A percentile compares a stretch with the other conserved stretches of the same genome.
These are phyloP conservation scores for Scotopteryx bipunctaria DNA, from an alignment of 2,888 invertebrate species.

Conservation along the genomic window DNA sequence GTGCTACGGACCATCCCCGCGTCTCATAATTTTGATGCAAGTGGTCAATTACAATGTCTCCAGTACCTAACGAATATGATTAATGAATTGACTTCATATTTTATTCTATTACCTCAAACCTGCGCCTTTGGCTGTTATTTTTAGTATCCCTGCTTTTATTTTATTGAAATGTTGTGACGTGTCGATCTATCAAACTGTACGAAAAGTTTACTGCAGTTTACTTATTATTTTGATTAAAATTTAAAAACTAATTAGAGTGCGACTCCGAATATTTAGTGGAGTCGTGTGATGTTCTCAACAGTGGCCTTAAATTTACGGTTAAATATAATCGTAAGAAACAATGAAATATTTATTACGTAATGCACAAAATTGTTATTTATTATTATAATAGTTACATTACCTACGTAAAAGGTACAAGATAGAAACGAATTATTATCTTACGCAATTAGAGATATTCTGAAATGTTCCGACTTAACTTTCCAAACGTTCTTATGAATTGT, in stretches of 20 bases:
- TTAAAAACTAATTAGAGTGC: conserved; percentile 78
- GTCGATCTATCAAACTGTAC: conserved; percentile 66
- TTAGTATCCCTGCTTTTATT: conserved; percentile 78
- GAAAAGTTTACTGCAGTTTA: conserved; percentile 64
- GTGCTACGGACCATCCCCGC: conserved; percentile 46
- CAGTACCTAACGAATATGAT: conserved; percentile 81
- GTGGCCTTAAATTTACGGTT: conserved; percentile 78
- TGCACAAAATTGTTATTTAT: conserved; percentile 79
- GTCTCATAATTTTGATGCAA: conserved; percentile 56
- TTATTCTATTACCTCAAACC: conserved; percentile 81
- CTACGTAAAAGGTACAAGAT: conserved; percentile 81
- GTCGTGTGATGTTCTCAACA: conserved; percentile 70
- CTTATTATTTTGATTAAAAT: conserved; percentile 73
- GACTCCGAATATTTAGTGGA: conserved; percentile 66
- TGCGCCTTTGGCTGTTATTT: conserved; percentile 78
- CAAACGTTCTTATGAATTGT: conserved; percentile 77
- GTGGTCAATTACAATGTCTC: conserved; percentile 66
- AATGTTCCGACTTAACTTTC: conserved; percentile 77
- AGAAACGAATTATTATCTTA: conserved; percentile 81
- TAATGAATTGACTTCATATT: conserved; percentile 82
- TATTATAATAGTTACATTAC: conserved; percentile 80
- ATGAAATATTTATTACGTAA: conserved; percentile 82
- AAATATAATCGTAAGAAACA: conserved; percentile 82
- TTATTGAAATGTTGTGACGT: conserved; percentile 76
- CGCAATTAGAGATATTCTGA: conserved; percentile 81